A percentile compares a stretch with the other conserved stretches of the same genome.
phyloP scores from a whole-genome alignment of 2,113 vertebrate species.

The Zeus faber region DNA sequence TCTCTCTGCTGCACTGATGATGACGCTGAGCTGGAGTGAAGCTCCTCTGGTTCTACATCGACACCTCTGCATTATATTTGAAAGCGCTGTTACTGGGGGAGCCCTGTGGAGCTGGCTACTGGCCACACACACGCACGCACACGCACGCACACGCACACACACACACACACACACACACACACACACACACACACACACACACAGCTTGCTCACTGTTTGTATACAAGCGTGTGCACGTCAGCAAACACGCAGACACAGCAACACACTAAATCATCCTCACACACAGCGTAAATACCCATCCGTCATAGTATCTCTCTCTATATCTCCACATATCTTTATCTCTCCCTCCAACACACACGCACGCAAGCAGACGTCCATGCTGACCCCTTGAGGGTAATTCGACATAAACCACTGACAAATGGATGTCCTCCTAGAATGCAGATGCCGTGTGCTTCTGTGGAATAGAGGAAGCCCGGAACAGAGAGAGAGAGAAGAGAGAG shows the following conservation, averaged over 20 bases:
- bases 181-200: slow-evolving; percentile 2
- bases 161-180: slow-evolving; percentile 8
- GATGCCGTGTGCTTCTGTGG: neutral
- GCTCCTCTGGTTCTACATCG: slow-evolving; percentile 5
- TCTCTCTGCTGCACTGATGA: slow-evolving; percentile 1
- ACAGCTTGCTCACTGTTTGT: neutral
- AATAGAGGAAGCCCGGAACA: neutral
- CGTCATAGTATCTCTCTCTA: no score
- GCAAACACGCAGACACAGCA: slow-evolving; percentile 9
- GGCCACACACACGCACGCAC: slow-evolving; percentile 6
- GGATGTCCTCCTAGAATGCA: neutral
- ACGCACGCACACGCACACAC: slow-evolving; percentile 7
- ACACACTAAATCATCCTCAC: no score
- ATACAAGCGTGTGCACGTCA: neutral
- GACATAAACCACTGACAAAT: neutral
- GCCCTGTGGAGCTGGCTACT: slow-evolving; percentile 2
- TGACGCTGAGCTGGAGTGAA: neutral
- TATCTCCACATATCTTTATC: no score
- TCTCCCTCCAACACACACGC: no score
- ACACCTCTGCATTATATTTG: slow-evolving; percentile 22
- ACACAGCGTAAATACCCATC: no score
- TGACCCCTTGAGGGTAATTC: neutral
- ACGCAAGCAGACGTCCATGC: no score
- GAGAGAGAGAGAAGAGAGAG: slow-evolving; percentile 1
- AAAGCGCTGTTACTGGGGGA: slow-evolving; percentile 8